phyloP scores from a whole-genome alignment of 1,140 invertebrate genomes.

The Hormaphis cornu region DNA sequence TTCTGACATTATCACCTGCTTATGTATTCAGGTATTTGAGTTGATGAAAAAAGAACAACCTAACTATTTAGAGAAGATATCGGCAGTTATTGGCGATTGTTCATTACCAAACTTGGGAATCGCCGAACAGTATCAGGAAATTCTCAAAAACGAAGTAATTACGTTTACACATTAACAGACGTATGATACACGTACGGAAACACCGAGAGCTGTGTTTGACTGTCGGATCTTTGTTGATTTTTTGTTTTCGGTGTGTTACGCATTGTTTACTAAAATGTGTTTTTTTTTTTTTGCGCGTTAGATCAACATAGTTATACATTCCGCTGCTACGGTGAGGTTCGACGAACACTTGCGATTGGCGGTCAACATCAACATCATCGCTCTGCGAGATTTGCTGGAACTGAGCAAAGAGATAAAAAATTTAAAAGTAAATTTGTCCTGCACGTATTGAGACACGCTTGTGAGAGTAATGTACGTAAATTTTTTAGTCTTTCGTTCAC shows the following conservation, averaged over 20 bases:
- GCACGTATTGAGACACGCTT: too few relatives aligned
- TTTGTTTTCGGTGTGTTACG: too few relatives aligned
- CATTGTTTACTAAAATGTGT: too few relatives aligned
- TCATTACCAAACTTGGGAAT: constrained; percentile 46
- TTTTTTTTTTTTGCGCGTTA: constrained; percentile 38
- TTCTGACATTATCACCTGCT: not conserved
- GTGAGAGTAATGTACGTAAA: not conserved
- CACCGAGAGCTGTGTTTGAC: too few relatives aligned
- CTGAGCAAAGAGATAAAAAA: not conserved
- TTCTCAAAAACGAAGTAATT: constrained; percentile 53
- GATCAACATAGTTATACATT: constrained; percentile 59
- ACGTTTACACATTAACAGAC: too few relatives aligned
- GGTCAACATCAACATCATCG: constrained; percentile 52
- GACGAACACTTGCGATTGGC: constrained; percentile 64
- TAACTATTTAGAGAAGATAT: constrained; percentile 33
- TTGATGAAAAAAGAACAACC: constrained; percentile 29
- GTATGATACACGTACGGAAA: too few relatives aligned
- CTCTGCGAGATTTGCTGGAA: constrained; percentile 51
- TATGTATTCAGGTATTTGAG: constrained; percentile 22
- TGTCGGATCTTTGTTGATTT: too few relatives aligned
- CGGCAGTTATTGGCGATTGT: constrained; percentile 49
- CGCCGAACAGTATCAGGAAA: constrained; percentile 42
- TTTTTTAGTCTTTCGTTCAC: constrained; percentile 52
- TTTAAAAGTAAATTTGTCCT: not conserved
- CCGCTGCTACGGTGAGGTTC: constrained; percentile 79